Base-by-base conservation (phyloP, 2,888 invertebrate species). In the Mechanitis messenoides region DNA sequence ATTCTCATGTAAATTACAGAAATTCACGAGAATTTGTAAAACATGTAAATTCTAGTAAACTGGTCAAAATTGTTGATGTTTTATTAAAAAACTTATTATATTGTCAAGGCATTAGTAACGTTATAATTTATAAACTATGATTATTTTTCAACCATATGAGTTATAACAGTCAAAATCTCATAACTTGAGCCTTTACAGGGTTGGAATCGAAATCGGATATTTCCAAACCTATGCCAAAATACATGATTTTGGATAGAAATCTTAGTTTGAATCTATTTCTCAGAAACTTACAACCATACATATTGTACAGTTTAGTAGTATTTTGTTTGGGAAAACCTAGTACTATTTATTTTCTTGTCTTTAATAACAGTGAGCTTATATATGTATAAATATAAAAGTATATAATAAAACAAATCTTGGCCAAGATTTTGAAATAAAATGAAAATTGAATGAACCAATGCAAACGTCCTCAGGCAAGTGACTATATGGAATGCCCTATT, bases 201-300 rank as follows among this genome's bases (percentile, higher is more conserved):
- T 62, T 59, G 64, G 33, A 61, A 67, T 69, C 68, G 67, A 68
- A 72, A 72, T 74, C 72, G 68, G 66, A 69, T 63, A 69, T 70
- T 72, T 72, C 71, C 72, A 68, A 64, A 65, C 60, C 66, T 65
- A 57, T 59, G 61, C 56, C 46, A 53, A 58, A 62, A 56, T 53
- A 60, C 62, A 61, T 63, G 67, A 67, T 68, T 68, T 65, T 66
- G 31, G 9, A 50, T 3, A 9, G 50, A 50, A 50, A 31, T 31
- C 50, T 50, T 50, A 50, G 31, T 50, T 50, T 50, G 31, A 50
- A 50, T 50, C 50, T 50, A 50, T 50, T 50, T 50, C 50, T 50
- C 50, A 31, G 50, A 28, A 50, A 31, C 50, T 50, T 50, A 35
- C 35, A 7, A 42, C 42, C 42, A 42, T 42, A 42, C 42, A 42